Percentiles rank a stretch among this genome's conserved stretches.
phyloP scores from a whole-genome alignment of 2,797 vertebrate genomes.

The Cacajao melanocephalus region DNA sequence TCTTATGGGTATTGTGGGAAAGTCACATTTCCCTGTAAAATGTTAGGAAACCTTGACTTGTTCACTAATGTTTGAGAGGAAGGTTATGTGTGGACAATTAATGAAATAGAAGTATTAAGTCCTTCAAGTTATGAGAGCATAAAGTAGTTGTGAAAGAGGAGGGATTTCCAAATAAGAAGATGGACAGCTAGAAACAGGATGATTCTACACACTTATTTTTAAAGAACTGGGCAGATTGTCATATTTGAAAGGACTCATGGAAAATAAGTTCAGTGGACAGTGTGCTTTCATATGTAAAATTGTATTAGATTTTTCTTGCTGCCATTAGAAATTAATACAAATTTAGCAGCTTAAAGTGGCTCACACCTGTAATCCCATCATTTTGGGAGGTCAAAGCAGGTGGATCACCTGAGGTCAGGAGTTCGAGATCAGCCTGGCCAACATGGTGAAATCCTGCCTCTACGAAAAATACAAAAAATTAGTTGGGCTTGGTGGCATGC shows the following conservation, averaged over 20 bases:
- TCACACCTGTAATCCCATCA: background rate
- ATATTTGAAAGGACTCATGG: background rate
- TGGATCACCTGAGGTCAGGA: background rate
- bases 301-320: background rate
- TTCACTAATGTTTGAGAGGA: background rate
- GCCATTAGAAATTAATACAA: background rate
- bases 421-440: background rate
- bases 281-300: background rate
- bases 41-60: background rate
- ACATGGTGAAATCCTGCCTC: background rate
- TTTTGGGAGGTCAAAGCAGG: background rate
- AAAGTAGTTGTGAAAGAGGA: background rate
- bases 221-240: background rate
- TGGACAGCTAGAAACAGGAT: background rate
- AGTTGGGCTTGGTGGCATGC: accelerated
- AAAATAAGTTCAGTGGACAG: background rate
- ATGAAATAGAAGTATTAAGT: background rate
- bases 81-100: background rate
- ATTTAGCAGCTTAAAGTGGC: background rate
- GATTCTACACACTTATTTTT: background rate
- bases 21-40: background rate
- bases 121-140: background rate
- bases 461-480: background rate
- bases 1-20: background rate
- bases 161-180: background rate